Conservation (phyloP, 2,113 vertebrate species). For the Puffinus mauretanicus region DNA sequence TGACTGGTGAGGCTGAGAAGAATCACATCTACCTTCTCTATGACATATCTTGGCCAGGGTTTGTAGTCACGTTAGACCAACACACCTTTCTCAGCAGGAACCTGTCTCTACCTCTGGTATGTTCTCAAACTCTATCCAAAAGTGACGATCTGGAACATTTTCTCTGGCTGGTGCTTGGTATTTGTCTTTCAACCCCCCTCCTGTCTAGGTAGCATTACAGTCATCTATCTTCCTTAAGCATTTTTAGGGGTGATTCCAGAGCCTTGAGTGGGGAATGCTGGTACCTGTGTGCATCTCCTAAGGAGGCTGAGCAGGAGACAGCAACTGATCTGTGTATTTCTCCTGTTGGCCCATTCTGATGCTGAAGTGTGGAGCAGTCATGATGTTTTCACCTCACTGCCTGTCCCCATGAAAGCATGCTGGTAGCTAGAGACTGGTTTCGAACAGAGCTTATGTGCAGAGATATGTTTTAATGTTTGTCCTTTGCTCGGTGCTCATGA, state of each 20-base stretch:
- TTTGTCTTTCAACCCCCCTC: not conserved
- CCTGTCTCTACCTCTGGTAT: not conserved
- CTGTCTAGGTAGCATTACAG: not conserved
- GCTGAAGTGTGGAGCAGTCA: not conserved
- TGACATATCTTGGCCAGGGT: not conserved
- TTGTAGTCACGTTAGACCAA: not conserved
- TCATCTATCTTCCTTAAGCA: not conserved
- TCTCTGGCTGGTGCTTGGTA: not conserved
- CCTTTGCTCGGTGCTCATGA: not conserved
- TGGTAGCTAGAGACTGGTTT: not conserved
- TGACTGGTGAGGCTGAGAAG: not conserved
- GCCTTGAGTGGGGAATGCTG: rapidly evolving
- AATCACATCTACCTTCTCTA: not conserved
- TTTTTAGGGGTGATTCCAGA: not conserved
- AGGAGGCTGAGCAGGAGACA: not conserved
- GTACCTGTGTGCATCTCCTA: not conserved
- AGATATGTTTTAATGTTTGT: not conserved
- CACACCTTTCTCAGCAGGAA: not conserved
- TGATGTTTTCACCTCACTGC: not conserved
- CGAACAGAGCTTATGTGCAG: not conserved
- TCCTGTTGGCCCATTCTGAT: not conserved
- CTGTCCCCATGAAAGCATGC: not conserved
- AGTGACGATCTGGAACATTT: not conserved
- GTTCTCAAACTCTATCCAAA: not conserved
- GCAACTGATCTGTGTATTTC: not conserved